A percentile compares a stretch with the other conserved stretches of the same genome.
Conservation (phyloP, 2,888 invertebrate genomes). For the Caenorhabditis doughertyi region DNA sequence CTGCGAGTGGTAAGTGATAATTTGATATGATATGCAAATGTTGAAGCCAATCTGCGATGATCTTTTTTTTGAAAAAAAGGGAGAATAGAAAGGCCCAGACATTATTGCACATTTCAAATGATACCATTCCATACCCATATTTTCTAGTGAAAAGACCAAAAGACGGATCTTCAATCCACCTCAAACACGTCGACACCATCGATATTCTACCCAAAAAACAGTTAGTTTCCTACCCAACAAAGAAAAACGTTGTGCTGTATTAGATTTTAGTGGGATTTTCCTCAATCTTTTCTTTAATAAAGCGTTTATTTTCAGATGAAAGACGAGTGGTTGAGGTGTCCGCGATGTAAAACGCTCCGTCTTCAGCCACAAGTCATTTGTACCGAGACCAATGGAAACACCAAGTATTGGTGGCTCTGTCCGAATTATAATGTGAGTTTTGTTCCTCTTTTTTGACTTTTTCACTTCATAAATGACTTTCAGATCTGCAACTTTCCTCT, state of each 20-base stretch:
- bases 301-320: conserved; percentile 47
- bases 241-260: not conserved
- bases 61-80: conserved; percentile 21
- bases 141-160: conserved; percentile 64
- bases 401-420: conserved; percentile 58
- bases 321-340: conserved; percentile 51
- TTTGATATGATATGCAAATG: conserved; percentile 57
- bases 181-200: not conserved
- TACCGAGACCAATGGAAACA: conserved; percentile 9
- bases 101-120: conserved; percentile 51
- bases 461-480: conserved; percentile 45
- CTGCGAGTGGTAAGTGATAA: conserved; percentile 64
- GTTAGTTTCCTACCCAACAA: conserved; percentile 45
- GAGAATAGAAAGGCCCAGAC: conserved; percentile 21
- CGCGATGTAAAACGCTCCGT: conserved; percentile 36
- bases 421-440: conserved; percentile 48
- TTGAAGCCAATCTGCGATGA: conserved; percentile 36
- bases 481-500: conserved; percentile 79
- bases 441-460: not conserved
- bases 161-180: conserved; percentile 9
- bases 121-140: conserved; percentile 55
- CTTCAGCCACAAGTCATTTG: conserved; percentile 31
- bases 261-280: not conserved
- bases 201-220: conserved; percentile 37
- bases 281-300: not conserved